Base-by-base conservation (phyloP, 2,888 invertebrate species). In the Melieria picta region DNA sequence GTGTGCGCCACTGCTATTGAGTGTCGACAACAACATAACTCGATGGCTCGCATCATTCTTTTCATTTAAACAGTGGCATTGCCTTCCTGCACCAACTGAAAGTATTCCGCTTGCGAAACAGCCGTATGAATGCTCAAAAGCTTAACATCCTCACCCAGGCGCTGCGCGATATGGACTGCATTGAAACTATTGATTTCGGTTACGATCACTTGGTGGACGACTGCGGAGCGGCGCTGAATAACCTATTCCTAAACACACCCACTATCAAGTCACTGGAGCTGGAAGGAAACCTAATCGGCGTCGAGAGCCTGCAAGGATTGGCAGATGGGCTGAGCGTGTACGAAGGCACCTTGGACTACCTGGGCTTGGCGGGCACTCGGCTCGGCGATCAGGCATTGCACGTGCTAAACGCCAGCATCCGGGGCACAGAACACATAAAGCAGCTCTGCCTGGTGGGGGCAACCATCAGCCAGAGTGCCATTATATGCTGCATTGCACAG, bases 181-280 rank as follows among this genome's bases (percentile, higher is more conserved):
- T 84, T 5, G 80, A 84, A 57, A 72, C 76, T 0, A 61, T 85
- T 3, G 85, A 85, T 58, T 82, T 85, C 43, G 80, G 80, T 0
- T 80, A 75, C 67, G 80, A 83, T 69, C 77, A 81, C 45, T 77
- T 85, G 46, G 9, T 69, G 0, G 83, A 85, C 43, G 79, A 82
- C 45, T 83, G 85, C 5, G 79, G 74, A 4, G 68, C 72, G 3
- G 71, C 76, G 0, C 61, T 85, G 4, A 77, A 72, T n/a, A 72
- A 78, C 16, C 78, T 82, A 1, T 73, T 85, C 1, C 66, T 77
- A 4, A 72, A 76, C 3, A 74, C 72, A 1, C 58, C 16, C 0
- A 77, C 78, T 50, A 58, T 85, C 0, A 75, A 73, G n/a, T 45
- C 64, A 1, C 69, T 85, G 0, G 80, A 85, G 48, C 60, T 85